Base-by-base conservation (phyloP, 2,113 vertebrate species). In the Phrynosoma platyrhinos region DNA sequence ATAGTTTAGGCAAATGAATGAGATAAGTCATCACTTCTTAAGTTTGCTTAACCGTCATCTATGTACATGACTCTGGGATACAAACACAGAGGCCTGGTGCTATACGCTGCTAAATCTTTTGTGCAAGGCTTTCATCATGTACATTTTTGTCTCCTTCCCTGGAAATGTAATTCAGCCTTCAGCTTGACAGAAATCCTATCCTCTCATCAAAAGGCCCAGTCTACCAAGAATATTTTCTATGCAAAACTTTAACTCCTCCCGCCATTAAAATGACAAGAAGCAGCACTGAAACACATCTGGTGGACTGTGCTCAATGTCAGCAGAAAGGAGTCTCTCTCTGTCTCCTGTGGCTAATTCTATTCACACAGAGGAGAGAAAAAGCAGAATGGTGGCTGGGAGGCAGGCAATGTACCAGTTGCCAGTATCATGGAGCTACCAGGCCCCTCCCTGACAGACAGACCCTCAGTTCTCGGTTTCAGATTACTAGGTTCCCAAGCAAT, bases 401-500 rank as follows among this genome's bases (percentile, higher is more conserved):
- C 52, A 27, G 25, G 36, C 23, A 62, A 69, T 66, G 89, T 92
- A 90, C 92, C 94, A 94, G 93, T 93, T 93, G 92, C 92, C 87
- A 92, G 69, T 91, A 42, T 69, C 80, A 64, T 52, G 20, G 83
- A 92, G 93, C 92, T 90, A 91, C 91, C 91, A 91, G 92, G 91
- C 91, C 92, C 25, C 83, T 87, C 90, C 69, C 71, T 40, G n/a
- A 78, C 58, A 9, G 74, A 53, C 72, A 88, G 64, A 90, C 92
- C 92, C 64, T 82, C 91, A 80, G 87, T 95, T 94, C 92, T 92
- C 91, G 84, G 94, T 89, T 91, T 96, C 93, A 89, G 86, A 88
- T 96, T 96, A 88, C 95, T 85, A 91, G 89, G 92, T 95, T 95
- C 94, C 94, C 94, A 92, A 90, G 94, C 93, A 95, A 93, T 88